A percentile compares a stretch with the other conserved stretches of the same genome.
phyloP scores from a whole-genome alignment of 1,140 invertebrate genomes.

The Calosoma granatense region DNA sequence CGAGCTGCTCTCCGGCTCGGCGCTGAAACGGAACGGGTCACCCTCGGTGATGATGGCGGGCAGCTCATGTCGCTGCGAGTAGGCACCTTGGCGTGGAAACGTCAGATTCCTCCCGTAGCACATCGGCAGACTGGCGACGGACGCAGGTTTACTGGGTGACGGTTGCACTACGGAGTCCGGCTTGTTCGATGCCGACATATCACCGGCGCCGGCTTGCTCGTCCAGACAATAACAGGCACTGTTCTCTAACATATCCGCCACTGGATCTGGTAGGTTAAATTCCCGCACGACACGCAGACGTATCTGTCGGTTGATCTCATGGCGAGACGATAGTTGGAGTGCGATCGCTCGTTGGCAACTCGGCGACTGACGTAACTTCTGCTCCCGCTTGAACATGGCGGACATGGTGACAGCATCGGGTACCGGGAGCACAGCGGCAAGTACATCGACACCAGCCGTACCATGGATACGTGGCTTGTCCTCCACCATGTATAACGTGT shows the following conservation, averaged over 20 bases:
- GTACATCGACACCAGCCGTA: slow-evolving; percentile 49
- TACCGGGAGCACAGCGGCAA: slow-evolving; percentile 50
- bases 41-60: slow-evolving; percentile 33
- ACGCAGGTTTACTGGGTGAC: slow-evolving; percentile 22
- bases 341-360: slow-evolving; percentile 66
- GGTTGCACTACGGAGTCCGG: slow-evolving; percentile 19
- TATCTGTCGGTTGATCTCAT: slow-evolving; percentile 66
- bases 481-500: slow-evolving; percentile 89
- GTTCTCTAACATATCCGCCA: slow-evolving; percentile 70
- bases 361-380: slow-evolving; percentile 71
- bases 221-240: slow-evolving; percentile 25
- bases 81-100: slow-evolving; percentile 42
- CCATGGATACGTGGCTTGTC: slow-evolving; percentile 45
- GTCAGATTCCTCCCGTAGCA: slow-evolving; percentile 44
- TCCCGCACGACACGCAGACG: slow-evolving; percentile 83
- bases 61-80: slow-evolving; percentile 24
- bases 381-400: slow-evolving; percentile 78
- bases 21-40: slow-evolving; percentile 31
- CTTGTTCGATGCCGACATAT: slow-evolving; percentile 17
- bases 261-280: slow-evolving; percentile 86
- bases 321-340: slow-evolving; percentile 62
- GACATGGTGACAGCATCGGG: slow-evolving; percentile 63
- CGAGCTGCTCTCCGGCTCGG: slow-evolving; percentile 45
- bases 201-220: slow-evolving; percentile 22
- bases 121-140: slow-evolving; percentile 20